phyloP scores from a whole-genome alignment of 2,113 vertebrate genomes.

The Lepidothrix coronata region DNA sequence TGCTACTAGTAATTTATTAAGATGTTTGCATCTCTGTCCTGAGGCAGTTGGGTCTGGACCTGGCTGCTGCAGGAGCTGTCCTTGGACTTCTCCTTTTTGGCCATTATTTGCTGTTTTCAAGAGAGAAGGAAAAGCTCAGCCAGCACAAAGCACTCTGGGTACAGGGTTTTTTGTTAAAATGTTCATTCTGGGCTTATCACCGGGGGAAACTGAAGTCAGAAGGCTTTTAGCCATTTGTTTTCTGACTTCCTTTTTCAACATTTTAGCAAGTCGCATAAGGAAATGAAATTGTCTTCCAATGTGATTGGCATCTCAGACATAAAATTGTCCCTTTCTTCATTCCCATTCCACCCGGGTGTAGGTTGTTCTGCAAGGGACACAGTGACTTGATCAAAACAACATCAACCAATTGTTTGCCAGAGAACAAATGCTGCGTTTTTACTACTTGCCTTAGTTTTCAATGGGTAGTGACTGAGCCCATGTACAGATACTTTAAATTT shows the following conservation, averaged over 20 bases:
- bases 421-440: not conserved
- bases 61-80: not conserved
- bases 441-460: not conserved
- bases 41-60: not conserved
- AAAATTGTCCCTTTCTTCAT: not conserved
- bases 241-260: not conserved
- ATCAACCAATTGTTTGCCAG: not conserved
- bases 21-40: not conserved
- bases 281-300: not conserved
- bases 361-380: not conserved
- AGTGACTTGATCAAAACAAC: not conserved
- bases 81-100: not conserved
- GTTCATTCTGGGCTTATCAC: not conserved
- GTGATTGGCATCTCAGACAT: not conserved
- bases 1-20: not conserved
- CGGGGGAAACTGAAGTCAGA: not conserved
- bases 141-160: not conserved
- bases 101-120: not conserved
- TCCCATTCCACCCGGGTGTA: not conserved
- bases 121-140: not conserved
- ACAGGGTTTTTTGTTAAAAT: not conserved
- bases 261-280: not conserved
- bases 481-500: not conserved
- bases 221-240: not conserved
- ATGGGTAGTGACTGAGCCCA: fast-evolving